Evolutionary conservation across 2,888 invertebrate genomes (phyloP), one percentile per base, ranked within the genome.

Genomic region (Priocnemis perturbator): DNA sequence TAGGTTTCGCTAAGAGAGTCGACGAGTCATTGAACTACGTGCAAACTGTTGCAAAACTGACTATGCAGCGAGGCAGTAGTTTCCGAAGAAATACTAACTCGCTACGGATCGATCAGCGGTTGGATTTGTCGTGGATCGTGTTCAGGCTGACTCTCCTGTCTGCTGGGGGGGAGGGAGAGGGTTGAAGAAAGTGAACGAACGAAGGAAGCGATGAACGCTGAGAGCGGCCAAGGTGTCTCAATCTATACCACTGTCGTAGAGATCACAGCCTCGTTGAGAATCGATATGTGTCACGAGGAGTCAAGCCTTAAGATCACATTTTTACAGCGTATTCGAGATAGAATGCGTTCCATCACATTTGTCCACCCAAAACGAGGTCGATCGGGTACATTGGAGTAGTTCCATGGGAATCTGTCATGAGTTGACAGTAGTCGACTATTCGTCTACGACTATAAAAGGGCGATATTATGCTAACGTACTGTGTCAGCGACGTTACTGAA

Each of bases 231-330:
- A 19, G 50, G 17, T 50, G 17, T 17, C n/a, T n/a, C 50, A 37
- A 37, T 37, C 11, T 37, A 3, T 37, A 37, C 4, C 7, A 9
- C 14, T 37, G 7, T 9, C 7, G 37, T 37, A 57, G 63, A 77
- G 74, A 77, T 63, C 75, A 75, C 71, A 67, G 71, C 67, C 69
- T 74, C 63, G 74, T 77, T 73, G 74, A 77, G 74, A 73, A 79
- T 79, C 79, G 79, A 79, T 79, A 79, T 74, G 67, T 69, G 68
- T 76, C 79, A 79, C 78, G 79, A 79, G 79, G 78, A 78, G 69
- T 69, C 71, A 64, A 68, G 60, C 69, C 69, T 60, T 60, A 56
- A 72, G 74, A 60, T 37, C 37, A 37, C 1, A 37, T 37, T 37
- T 9, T 37, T 37, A 37, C 14, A 37, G 37, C 11, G 11, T 11